Percentiles rank a stretch among this genome's conserved stretches.
phyloP scores from a whole-genome alignment of 2,113 vertebrate genomes.

The Takifugu bimaculatus region DNA sequence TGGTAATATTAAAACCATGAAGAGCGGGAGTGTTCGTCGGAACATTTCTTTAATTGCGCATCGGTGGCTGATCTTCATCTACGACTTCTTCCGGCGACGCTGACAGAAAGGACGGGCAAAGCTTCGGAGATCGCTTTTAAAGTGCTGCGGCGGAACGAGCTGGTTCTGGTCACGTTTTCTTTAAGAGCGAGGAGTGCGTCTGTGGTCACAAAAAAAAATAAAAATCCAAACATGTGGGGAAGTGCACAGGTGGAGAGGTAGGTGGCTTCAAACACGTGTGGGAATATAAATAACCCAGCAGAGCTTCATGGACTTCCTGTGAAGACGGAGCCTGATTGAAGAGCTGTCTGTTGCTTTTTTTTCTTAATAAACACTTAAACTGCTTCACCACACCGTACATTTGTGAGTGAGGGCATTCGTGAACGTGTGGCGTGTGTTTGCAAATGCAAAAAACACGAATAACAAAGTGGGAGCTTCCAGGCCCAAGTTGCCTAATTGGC shows the following conservation, averaged over 20 bases:
- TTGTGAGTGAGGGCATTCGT: conserved; percentile 46
- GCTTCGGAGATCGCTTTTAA: conserved; percentile 53
- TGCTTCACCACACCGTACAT: conserved; percentile 30
- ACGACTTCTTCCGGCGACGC: conserved; percentile 15
- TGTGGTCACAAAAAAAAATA: conserved; percentile 56
- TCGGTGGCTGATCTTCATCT: conserved; percentile 50
- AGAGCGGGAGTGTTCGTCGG: conserved; percentile 60
- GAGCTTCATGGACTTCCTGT: conserved; percentile 38
- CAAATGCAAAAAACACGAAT: conserved; percentile 59
- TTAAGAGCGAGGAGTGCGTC: conserved; percentile 62
- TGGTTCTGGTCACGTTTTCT: conserved; percentile 16
- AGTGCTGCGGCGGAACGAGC: conserved; percentile 63
- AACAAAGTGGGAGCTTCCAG: conserved; percentile 59
- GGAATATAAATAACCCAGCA: conserved; percentile 54
- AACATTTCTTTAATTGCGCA: conserved; percentile 56
- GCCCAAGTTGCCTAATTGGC: conserved; percentile 48
- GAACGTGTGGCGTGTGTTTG: conserved; percentile 54
- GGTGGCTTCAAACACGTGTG: conserved; percentile 68
- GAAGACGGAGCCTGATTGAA: conserved; percentile 23
- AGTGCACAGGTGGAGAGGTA: conserved; percentile 72
- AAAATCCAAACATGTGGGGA: conserved; percentile 30
- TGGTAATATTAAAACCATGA: conserved; percentile 52
- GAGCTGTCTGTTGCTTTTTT: conserved; percentile 17
- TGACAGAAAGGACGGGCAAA: conserved; percentile 4
- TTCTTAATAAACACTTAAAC: conserved; percentile 11